Conservation (phyloP, 1,140 invertebrate species). For the Ridgeia piscesae region DNA sequence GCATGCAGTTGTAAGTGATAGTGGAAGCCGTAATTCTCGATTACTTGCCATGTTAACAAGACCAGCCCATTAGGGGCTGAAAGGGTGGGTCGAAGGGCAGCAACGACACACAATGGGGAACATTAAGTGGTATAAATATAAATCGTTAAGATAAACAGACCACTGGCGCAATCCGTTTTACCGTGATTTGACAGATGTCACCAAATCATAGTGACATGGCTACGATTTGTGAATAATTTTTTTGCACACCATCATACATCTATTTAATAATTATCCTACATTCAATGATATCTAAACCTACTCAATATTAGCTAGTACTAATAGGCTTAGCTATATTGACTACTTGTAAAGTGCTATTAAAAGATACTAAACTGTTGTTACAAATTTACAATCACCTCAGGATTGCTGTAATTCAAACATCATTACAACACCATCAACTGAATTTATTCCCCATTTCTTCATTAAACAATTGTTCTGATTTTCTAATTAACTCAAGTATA, state of each 20-base stretch:
- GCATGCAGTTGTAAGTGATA: background rate
- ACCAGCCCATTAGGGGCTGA: background rate
- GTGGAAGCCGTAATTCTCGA: background rate
- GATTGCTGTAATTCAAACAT: too few relatives aligned
- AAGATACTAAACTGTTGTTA: background rate
- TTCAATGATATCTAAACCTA: background rate
- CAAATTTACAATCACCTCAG: too few relatives aligned
- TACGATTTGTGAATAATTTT: background rate
- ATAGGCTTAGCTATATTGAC: background rate
- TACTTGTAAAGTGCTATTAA: background rate
- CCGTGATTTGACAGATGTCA: background rate
- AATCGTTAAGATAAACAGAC: background rate
- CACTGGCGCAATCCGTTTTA: background rate
- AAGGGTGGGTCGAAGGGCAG: background rate
- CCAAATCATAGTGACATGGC: background rate
- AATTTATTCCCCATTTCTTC: background rate
- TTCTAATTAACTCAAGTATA: background rate
- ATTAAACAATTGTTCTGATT: background rate
- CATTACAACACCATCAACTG: background rate
- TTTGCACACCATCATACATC: background rate
- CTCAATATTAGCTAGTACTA: background rate
- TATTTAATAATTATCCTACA: background rate
- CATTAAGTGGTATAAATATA: background rate
- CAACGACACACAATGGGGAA: background rate
- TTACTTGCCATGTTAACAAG: background rate